These are phyloP conservation scores for Prietella phreatophila DNA, from an alignment of 2,113 vertebrate species.

Conservation along the genomic window DNA sequence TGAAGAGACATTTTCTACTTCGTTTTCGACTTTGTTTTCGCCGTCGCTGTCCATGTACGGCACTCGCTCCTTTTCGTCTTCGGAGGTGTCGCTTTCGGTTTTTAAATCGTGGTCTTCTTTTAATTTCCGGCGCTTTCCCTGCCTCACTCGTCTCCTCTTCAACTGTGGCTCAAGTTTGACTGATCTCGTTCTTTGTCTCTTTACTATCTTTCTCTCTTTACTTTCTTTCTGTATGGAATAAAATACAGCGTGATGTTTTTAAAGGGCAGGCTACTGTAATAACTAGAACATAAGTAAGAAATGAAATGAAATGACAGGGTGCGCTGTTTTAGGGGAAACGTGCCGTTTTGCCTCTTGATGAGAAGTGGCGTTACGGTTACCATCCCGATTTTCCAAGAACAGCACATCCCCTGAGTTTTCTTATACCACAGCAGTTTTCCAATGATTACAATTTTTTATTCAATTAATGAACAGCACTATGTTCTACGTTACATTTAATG, in stretches of 20 bases:
- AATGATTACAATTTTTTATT: not conserved
- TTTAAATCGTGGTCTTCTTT: not conserved
- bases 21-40: constrained; percentile 47
- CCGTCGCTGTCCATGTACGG: constrained; percentile 60
- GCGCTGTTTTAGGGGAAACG: not conserved
- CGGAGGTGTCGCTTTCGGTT: not conserved
- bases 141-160: constrained; percentile 32
- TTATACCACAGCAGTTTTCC: not conserved
- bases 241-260: not conserved
- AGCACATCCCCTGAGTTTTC: not conserved
- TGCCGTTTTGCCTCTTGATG: not conserved
- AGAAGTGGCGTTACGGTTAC: not conserved
- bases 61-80: constrained; percentile 43
- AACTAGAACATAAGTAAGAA: not conserved
- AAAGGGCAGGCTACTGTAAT: not conserved
- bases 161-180: too few relatives aligned
- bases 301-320: not conserved
- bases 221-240: not conserved
- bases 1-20: not conserved
- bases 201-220: not conserved
- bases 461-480: not conserved
- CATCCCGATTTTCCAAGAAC: not conserved
- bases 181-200: too few relatives aligned
- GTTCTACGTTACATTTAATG: not conserved
- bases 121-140: constrained; percentile 5